Conservation (phyloP, 2,797 vertebrate species). For the Takifugu rubripes region DNA sequence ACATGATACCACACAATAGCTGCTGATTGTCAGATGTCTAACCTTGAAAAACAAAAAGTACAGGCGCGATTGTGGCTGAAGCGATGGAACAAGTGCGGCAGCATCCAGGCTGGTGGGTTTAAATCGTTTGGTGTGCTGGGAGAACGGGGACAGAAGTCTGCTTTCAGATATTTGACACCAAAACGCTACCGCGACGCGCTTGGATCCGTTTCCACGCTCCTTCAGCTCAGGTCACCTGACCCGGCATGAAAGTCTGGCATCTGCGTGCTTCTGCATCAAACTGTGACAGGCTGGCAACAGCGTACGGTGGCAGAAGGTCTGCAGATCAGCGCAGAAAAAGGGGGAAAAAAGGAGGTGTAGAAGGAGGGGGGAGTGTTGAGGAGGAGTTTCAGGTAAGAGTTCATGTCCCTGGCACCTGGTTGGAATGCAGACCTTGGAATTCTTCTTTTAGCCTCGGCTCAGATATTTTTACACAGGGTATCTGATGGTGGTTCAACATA, state of each 20-base stretch:
- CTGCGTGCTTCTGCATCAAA: constrained; percentile 30
- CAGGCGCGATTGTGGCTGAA: no score
- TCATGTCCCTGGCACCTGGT: constrained; percentile 70
- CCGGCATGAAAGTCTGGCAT: constrained; percentile 35
- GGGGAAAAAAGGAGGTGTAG: constrained; percentile 1
- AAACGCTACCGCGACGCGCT: constrained; percentile 47
- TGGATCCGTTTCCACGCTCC: constrained; percentile 52
- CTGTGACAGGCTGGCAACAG: constrained; percentile 11
- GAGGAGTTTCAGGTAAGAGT: constrained; percentile 51
- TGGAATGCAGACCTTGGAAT: constrained; percentile 62
- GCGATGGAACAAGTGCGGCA: no score
- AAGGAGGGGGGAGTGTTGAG: constrained; percentile 12
- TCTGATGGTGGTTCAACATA: no score
- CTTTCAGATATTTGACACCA: constrained; percentile 65
- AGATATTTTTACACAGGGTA: no score
- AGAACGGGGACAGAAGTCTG: constrained; percentile 54
- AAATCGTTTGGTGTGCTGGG: constrained; percentile 14
- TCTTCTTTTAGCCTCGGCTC: no score
- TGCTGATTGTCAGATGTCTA: no score
- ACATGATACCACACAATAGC: no score
- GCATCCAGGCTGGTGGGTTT: no score
- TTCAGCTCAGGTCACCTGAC: constrained; percentile 46
- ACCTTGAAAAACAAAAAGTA: no score
- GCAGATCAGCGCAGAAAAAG: constrained; percentile 41
- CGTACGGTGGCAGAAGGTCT: constrained; percentile 13